phyloP scores from a whole-genome alignment of 2,113 vertebrate species.

The Tragelaphus strepsiceros region DNA sequence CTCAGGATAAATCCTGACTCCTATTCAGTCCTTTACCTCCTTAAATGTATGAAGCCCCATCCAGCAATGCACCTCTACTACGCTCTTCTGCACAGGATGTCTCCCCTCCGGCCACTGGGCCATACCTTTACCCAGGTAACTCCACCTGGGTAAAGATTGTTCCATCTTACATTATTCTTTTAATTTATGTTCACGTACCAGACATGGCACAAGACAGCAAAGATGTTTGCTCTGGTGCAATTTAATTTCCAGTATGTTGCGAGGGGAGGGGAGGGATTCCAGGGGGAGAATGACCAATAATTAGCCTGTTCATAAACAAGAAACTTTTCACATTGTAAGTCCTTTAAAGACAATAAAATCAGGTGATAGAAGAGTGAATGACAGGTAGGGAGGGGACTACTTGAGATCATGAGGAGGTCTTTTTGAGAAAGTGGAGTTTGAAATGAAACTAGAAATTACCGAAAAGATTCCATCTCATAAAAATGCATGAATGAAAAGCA shows the following conservation, averaged over 20 bases:
- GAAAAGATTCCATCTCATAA: not conserved
- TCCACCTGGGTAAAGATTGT: not conserved
- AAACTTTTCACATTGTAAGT: not conserved
- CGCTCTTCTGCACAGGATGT: not conserved
- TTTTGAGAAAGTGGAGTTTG: not conserved
- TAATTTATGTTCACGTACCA: not conserved
- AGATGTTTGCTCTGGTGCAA: not conserved
- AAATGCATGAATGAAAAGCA: not conserved
- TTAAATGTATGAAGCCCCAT: not conserved
- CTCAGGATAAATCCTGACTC: not conserved
- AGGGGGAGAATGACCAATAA: not conserved
- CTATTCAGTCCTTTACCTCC: not conserved
- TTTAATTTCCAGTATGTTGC: not conserved
- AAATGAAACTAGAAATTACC: not conserved
- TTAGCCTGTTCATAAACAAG: not conserved
- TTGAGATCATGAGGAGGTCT: not conserved
- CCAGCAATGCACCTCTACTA: accelerated
- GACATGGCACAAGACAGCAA: not conserved
- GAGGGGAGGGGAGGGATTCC: not conserved
- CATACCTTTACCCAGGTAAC: not conserved
- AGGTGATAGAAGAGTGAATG: not conserved
- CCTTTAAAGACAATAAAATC: not conserved
- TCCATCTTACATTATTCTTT: not conserved
- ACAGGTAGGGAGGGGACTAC: not conserved
- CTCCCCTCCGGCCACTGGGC: accelerated